Evolutionary conservation across 2,797 vertebrate species (phyloP).

Genomic region (Rhinichthys osculus): DNA sequence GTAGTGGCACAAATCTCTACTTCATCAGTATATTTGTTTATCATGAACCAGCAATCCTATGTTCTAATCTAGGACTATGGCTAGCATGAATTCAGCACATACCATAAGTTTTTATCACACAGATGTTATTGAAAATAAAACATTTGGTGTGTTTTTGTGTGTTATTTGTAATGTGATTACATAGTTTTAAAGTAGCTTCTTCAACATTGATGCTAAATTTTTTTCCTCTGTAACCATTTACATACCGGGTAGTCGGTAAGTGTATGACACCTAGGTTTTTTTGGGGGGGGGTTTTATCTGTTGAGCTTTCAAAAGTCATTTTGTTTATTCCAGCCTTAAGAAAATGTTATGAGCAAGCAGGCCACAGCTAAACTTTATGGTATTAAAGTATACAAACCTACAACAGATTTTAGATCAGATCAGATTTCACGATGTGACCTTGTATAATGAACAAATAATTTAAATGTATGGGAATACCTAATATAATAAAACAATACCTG

Average conservation of each 20-base stretch:
- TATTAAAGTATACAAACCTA: neutral
- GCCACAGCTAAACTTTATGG: neutral
- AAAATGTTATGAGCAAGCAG: neutral
- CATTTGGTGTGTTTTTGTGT: no score
- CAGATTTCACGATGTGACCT: no score
- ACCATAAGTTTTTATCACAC: no score
- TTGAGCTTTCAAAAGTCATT: neutral
- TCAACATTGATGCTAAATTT: no score
- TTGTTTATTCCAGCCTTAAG: neutral
- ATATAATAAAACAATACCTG: neutral
- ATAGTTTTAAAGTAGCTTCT: neutral
- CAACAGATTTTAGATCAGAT: neutral
- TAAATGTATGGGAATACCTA: neutral
- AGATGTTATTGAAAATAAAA: no score
- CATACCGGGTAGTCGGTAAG: neutral
- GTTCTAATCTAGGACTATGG: no score
- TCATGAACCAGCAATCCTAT: no score
- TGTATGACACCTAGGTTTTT: neutral
- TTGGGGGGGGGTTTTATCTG: no score
- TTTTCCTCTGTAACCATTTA: neutral
- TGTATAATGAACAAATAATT: neutral
- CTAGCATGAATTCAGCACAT: no score
- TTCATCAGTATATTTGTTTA: no score
- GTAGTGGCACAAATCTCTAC: no score
- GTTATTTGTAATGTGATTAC: no score